Conservation (phyloP, 2,797 vertebrate genomes). For the Decapterus maruadsi region DNA sequence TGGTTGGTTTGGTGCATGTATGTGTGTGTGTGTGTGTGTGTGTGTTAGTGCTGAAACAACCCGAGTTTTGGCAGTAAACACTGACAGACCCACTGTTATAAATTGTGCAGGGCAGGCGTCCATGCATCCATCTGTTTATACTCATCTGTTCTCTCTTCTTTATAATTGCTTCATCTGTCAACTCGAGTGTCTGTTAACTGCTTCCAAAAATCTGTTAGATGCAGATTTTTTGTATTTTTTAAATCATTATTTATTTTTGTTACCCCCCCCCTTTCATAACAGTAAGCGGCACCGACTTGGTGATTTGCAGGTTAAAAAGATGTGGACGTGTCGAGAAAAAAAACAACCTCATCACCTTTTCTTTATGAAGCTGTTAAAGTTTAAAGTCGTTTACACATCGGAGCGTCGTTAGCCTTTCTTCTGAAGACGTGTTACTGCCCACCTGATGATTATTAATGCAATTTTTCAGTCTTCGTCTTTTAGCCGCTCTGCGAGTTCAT, state of each 20-base stretch:
- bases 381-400: background rate
- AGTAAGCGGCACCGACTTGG: background rate
- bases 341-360: background rate
- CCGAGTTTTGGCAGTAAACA: constrained; percentile 54
- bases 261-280: background rate
- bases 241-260: background rate
- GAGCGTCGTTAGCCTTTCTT: background rate
- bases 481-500: background rate
- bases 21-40: constrained; percentile 14
- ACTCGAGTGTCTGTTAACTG: constrained; percentile 8
- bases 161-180: constrained; percentile 53
- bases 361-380: background rate
- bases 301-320: background rate
- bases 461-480: background rate
- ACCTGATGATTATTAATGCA: background rate
- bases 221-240: background rate
- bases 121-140: constrained; percentile 65
- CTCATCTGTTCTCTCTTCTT: constrained; percentile 57
- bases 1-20: constrained; percentile 39
- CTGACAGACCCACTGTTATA: constrained; percentile 48
- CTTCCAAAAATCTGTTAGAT: constrained; percentile 21
- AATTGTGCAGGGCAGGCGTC: constrained; percentile 52
- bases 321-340: no score
- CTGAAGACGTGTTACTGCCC: background rate
- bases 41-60: constrained; percentile 23